Evolutionary conservation across 2,797 vertebrate genomes (phyloP).

Genomic region (Emydoidea blandingii): DNA sequence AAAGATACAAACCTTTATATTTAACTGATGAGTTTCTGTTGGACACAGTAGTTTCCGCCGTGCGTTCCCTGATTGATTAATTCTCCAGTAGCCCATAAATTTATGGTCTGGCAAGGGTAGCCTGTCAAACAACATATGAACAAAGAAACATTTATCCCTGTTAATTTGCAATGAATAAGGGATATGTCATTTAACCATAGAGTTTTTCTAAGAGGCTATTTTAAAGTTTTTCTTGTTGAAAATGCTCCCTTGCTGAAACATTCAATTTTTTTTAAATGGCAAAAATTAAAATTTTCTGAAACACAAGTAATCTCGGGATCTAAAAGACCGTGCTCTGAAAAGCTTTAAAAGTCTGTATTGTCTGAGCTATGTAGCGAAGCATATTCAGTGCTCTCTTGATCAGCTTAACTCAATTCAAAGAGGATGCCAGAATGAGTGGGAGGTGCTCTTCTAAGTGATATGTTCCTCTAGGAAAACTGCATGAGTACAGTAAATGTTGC

Average conservation of each 20-base stretch:
- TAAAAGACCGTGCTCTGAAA: not conserved
- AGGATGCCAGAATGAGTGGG: not conserved
- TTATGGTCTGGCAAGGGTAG: conserved; percentile 90
- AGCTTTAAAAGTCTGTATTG: not conserved
- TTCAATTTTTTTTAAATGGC: not conserved
- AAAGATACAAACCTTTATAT: conserved; percentile 87
- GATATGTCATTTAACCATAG: not conserved
- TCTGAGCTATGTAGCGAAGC: not conserved
- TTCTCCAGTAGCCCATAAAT: conserved; percentile 93
- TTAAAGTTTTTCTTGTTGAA: not conserved
- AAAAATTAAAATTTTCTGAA: not conserved
- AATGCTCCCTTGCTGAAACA: not conserved
- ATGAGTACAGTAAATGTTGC: not conserved
- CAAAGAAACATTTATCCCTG: conserved; percentile 43
- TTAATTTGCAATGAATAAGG: not conserved
- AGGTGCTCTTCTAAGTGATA: not conserved
- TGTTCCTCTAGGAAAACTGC: not conserved
- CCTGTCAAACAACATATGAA: conserved; percentile 80
- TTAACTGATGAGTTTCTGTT: conserved; percentile 86
- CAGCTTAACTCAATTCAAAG: not conserved
- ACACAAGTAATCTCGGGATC: not conserved
- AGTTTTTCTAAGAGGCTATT: not conserved
- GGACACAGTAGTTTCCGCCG: conserved; percentile 90
- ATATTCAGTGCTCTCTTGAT: not conserved
- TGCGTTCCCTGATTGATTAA: conserved; percentile 81